Conservation (phyloP, 2,797 vertebrate genomes). For the Simalia tracyae region DNA sequence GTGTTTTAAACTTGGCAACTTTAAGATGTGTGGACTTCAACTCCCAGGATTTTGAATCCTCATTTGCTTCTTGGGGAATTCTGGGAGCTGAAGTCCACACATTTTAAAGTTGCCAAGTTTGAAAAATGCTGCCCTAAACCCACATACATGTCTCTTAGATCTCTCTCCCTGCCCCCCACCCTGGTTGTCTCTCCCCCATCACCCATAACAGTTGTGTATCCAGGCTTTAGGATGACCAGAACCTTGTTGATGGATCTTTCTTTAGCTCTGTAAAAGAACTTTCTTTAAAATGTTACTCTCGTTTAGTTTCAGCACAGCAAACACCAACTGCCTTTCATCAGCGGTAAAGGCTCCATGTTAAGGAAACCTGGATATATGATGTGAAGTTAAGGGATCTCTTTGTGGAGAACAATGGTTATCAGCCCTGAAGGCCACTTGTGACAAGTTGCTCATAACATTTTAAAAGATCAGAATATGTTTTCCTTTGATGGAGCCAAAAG, state of each 20-base stretch:
- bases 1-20: background rate
- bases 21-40: background rate
- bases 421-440: background rate
- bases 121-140: background rate
- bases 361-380: background rate
- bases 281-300: background rate
- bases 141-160: background rate
- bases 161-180: background rate
- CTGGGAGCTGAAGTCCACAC: background rate
- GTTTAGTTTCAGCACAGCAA: background rate
- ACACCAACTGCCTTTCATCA: background rate
- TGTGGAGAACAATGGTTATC: background rate
- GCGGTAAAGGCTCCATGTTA: background rate
- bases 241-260: background rate
- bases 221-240: background rate
- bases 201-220: background rate
- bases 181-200: background rate
- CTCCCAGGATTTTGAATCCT: no score
- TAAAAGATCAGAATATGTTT: background rate
- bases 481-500: background rate
- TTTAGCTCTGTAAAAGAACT: background rate
- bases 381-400: background rate
- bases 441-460: background rate
- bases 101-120: background rate
- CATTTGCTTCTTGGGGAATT: background rate